Evolutionary conservation across 2,113 vertebrate genomes (phyloP).

Genomic region (Hemichromis elongatus): DNA sequence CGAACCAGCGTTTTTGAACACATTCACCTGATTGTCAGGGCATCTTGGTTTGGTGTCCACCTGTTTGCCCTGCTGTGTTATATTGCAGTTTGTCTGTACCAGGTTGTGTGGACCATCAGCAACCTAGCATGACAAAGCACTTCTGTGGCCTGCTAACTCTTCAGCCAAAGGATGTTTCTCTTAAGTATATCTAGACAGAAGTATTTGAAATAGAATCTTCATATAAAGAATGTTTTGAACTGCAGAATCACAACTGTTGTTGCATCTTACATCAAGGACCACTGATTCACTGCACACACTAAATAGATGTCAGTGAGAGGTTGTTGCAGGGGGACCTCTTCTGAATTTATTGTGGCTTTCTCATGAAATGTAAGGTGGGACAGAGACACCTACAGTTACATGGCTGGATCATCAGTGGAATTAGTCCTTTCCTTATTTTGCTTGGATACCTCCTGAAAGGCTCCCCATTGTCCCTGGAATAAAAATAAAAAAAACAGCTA

Average conservation of each 20-base stretch:
- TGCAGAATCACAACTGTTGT: not conserved
- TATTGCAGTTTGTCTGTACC: not conserved
- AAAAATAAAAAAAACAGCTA: not conserved
- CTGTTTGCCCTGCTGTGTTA: not conserved
- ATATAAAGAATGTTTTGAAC: not conserved
- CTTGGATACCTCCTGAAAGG: not conserved
- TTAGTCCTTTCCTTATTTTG: not conserved
- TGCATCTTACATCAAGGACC: not conserved
- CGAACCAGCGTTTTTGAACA: not conserved
- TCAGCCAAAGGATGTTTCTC: not conserved
- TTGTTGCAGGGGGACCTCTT: not conserved
- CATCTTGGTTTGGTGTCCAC: not conserved
- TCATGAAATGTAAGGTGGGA: not conserved
- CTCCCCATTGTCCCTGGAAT: not conserved
- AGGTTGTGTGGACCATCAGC: not conserved
- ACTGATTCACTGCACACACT: not conserved
- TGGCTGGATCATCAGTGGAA: not conserved
- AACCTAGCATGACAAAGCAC: slow-evolving; percentile 22
- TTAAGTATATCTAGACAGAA: not conserved
- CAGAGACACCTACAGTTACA: not conserved
- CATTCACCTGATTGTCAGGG: not conserved
- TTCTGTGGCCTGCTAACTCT: not conserved
- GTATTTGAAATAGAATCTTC: not conserved
- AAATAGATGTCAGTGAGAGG: not conserved
- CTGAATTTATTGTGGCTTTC: not conserved